Evolutionary conservation across 2,888 invertebrate species (phyloP).

Genomic region (Drosophila percnosoma): DNA sequence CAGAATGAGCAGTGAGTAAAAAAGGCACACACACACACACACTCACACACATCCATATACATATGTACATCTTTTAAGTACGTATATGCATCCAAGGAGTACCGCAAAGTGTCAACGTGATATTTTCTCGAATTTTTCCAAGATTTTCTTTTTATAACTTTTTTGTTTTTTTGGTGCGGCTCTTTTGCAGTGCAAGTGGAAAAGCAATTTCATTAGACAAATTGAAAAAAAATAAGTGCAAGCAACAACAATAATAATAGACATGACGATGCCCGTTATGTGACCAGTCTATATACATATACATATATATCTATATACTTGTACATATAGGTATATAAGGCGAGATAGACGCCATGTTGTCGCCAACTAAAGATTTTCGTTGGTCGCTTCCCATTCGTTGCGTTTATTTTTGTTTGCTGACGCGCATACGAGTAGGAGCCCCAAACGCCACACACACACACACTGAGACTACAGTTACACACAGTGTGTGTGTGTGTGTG

Average conservation of each 20-base stretch:
- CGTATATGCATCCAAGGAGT: slow-evolving; percentile 32
- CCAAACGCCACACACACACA: background rate
- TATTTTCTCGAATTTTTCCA: slow-evolving; percentile 77
- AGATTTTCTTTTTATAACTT: slow-evolving; percentile 57
- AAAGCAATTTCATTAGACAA: slow-evolving; percentile 84
- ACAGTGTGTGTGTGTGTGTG: slow-evolving; percentile 18
- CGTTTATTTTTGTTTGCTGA: slow-evolving; percentile 61
- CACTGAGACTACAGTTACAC: slow-evolving; percentile 22
- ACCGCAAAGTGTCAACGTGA: slow-evolving; percentile 76
- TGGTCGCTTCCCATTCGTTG: slow-evolving; percentile 70
- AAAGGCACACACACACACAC: slow-evolving; percentile 31
- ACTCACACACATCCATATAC: slow-evolving; percentile 17
- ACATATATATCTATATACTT: slow-evolving; percentile 9
- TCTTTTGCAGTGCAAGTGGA: slow-evolving; percentile 62
- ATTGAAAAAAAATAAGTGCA: slow-evolving; percentile 82
- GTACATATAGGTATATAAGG: slow-evolving; percentile 32
- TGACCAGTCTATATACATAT: slow-evolving; percentile 15
- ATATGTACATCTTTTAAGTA: slow-evolving; percentile 24
- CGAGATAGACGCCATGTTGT: slow-evolving; percentile 75
- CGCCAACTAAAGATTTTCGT: slow-evolving; percentile 54
- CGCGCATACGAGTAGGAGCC: slow-evolving; percentile 64
- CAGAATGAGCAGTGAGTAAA: slow-evolving; percentile 78
- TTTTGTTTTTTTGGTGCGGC: slow-evolving; percentile 19
- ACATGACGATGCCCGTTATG: slow-evolving; percentile 42
- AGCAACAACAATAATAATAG: slow-evolving; percentile 52